Base-by-base conservation (phyloP, 2,888 invertebrate genomes). In the Emmelina monodactyla region DNA sequence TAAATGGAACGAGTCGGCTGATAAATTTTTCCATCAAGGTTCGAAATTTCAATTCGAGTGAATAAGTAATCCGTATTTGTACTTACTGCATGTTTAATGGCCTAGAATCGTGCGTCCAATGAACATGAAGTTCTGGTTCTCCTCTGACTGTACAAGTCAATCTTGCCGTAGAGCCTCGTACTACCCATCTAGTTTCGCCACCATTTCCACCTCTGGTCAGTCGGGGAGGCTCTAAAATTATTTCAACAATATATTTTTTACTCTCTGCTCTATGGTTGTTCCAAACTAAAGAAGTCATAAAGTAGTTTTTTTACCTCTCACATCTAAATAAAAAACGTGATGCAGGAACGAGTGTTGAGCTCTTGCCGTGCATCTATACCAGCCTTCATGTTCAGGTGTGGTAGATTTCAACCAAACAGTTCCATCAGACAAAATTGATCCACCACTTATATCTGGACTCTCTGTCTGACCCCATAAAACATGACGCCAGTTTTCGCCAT, bases 341-440 rank as follows among this genome's bases (percentile, higher is more conserved):
- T 79, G 78, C 28, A 79, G 44, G 32, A 68, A 69, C 0, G 78
- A 62, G 42, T 78, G 79, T 32, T 69, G 72, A 0, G 66, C 79
- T 38, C 87, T 83, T 1, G 93, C 92, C 37, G 90, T 87, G 55
- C 94, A 94, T 46, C 92, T 83, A 61, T 93, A 94, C 80, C 88
- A 88, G 22, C 94, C 93, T 59, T 92, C 91, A 50, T 89, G 88
- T 45, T 87, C 85, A 7, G 90, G 85, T n/a, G 85, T 84, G 2
- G 88, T 87, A 5, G 88, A 82, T 46, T 86, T 85, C 1, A 92
- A 82, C 75, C 87, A 84, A 29, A 91, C 72, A 1, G 91, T 89
- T 15, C 91, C 89, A 55, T 91, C 91, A 2, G 85, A 82, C 39
- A 88, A 70, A 31, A 84, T 71, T 1, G 83, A 79, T 4, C 84